phyloP scores from a whole-genome alignment of 2,113 vertebrate genomes.

The Gnathonemus longibarbis region DNA sequence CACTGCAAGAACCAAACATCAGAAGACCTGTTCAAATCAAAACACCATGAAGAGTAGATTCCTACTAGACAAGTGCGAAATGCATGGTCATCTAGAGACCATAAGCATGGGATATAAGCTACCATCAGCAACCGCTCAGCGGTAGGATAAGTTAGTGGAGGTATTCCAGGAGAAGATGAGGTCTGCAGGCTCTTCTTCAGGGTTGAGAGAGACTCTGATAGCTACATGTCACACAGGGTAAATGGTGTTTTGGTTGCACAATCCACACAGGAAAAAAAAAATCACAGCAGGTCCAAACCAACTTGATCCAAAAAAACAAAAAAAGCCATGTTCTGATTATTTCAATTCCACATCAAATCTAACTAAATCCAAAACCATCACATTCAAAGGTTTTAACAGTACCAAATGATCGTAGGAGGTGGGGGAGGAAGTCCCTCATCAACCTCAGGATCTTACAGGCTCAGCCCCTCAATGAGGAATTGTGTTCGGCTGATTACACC shows the following conservation, averaged over 20 bases:
- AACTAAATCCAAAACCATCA: background rate
- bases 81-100: background rate
- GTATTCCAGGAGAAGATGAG: background rate
- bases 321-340: background rate
- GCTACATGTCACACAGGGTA: background rate
- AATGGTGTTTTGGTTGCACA: background rate
- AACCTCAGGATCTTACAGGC: background rate
- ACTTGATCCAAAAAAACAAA: background rate
- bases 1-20: background rate
- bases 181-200: background rate
- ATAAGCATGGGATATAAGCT: background rate
- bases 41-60: background rate
- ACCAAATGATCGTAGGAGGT: background rate
- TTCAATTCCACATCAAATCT: background rate
- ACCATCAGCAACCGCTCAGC: background rate
- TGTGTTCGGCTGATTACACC: background rate
- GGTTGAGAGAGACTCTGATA: background rate
- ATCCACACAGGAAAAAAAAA: background rate
- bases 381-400: background rate
- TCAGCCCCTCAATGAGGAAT: background rate
- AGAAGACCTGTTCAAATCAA: background rate
- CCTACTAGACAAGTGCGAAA: background rate
- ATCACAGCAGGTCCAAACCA: background rate
- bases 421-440: background rate
- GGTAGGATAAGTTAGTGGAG: background rate